These are phyloP conservation scores for Lethenteron camtschaticum DNA, from an alignment of 2,113 vertebrate species.

Conservation along the genomic window DNA sequence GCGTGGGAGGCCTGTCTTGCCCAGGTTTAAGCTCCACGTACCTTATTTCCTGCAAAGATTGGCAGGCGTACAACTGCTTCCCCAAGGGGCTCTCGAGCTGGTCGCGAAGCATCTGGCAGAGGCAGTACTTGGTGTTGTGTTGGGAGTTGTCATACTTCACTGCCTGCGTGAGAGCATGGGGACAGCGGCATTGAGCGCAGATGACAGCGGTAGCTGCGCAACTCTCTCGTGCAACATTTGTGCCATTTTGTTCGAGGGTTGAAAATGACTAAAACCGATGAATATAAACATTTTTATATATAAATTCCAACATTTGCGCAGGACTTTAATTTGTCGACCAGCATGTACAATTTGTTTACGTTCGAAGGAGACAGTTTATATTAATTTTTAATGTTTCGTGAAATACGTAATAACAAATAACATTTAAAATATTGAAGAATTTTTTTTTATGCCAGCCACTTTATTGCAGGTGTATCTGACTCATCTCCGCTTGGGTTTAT, in stretches of 20 bases:
- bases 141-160: slow-evolving; percentile 66
- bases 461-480: background rate
- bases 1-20: too few species aligned
- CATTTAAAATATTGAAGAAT: too few species aligned
- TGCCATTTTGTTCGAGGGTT: background rate
- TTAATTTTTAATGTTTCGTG: too few species aligned
- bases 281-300: background rate
- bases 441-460: too few species aligned
- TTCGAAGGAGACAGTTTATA: too few species aligned
- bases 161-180: slow-evolving; percentile 26
- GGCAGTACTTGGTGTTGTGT: slow-evolving; percentile 87
- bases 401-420: too few species aligned
- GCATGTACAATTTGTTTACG: too few species aligned
- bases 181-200: background rate
- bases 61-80: slow-evolving; percentile 54
- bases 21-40: slow-evolving; percentile 17
- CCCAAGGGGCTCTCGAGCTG: slow-evolving; percentile 62
- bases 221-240: background rate
- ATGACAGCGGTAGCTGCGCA: background rate
- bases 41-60: slow-evolving; percentile 64
- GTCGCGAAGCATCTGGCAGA: slow-evolving; percentile 86
- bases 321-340: too few species aligned
- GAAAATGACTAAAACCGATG: background rate
- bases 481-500: background rate
- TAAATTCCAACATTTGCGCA: background rate